These are phyloP conservation scores for Stictonetta naevosa DNA, from an alignment of 2,113 vertebrate species.

Conservation along the genomic window DNA sequence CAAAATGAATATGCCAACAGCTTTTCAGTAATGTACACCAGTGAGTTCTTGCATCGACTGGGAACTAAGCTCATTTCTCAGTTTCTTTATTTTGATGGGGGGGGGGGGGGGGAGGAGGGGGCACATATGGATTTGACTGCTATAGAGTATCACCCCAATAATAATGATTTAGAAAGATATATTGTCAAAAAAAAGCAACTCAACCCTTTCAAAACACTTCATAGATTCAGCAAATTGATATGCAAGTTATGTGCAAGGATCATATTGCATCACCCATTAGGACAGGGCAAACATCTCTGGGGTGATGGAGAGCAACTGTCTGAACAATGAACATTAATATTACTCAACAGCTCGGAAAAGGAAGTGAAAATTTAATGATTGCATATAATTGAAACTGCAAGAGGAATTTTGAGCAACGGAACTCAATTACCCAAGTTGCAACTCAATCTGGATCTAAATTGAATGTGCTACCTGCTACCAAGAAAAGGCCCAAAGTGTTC, in stretches of 20 bases:
- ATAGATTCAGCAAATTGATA: neutral
- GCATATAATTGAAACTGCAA: conserved; percentile 40
- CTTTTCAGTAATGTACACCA: neutral
- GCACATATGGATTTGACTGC: neutral
- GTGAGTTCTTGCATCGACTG: neutral
- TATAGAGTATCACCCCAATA: neutral
- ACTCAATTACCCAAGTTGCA: conserved; percentile 1
- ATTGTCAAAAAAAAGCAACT: neutral
- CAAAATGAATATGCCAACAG: neutral
- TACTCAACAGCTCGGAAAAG: conserved; percentile 42
- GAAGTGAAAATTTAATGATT: conserved; percentile 62
- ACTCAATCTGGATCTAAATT: neutral
- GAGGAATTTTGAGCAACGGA: conserved; percentile 27
- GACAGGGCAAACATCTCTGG: neutral
- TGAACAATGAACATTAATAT: conserved; percentile 11
- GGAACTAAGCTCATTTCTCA: neutral
- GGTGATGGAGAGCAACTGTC: conserved; percentile 6
- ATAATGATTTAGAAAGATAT: neutral
- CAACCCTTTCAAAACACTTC: neutral
- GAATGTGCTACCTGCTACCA: neutral
- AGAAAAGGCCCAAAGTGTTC: neutral
- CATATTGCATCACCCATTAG: neutral
- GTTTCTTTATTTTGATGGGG: neutral
- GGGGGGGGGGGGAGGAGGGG: neutral
- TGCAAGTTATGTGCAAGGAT: neutral